These are phyloP conservation scores for Drosophila repletoides DNA, from an alignment of 1,140 invertebrate species.

Conservation along the genomic window DNA sequence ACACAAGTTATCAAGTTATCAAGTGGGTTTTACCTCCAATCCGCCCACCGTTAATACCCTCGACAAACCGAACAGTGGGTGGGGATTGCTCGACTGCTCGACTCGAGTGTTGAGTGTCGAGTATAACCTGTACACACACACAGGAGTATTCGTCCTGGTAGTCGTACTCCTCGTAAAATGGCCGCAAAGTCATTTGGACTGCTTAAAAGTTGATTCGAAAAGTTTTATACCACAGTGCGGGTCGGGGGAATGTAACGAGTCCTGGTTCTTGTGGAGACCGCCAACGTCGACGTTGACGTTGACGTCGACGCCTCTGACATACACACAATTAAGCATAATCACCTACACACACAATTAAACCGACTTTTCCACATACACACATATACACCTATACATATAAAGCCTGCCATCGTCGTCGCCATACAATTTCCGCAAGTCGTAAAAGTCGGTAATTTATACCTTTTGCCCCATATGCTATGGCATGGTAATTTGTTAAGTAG, in stretches of 20 bases:
- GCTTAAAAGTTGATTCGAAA: slow-evolving; percentile 80
- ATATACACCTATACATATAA: background rate
- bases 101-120: background rate
- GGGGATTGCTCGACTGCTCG: no score
- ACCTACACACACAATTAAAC: slow-evolving; percentile 75
- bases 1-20: slow-evolving; percentile 76
- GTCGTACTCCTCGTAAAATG: no score
- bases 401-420: slow-evolving; percentile 50
- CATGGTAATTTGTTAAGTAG: slow-evolving; percentile 83
- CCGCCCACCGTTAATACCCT: background rate
- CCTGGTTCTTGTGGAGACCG: slow-evolving; percentile 52
- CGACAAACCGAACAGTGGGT: background rate
- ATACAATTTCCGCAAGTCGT: slow-evolving; percentile 80
- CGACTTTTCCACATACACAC: slow-evolving; percentile 24
- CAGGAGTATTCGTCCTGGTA: no score
- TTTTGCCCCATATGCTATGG: slow-evolving; percentile 80
- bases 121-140: slow-evolving; percentile 25
- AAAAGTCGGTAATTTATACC: slow-evolving; percentile 81
- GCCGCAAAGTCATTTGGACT: slow-evolving; percentile 74
- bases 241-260: slow-evolving; percentile 2
- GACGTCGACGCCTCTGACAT: slow-evolving; percentile 46
- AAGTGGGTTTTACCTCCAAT: slow-evolving; percentile 37
- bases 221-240: slow-evolving; percentile 59
- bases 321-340: slow-evolving; percentile 78
- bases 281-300: slow-evolving; percentile 46